Conservation (phyloP, 2,888 invertebrate species). For the Hydriomena furcata region DNA sequence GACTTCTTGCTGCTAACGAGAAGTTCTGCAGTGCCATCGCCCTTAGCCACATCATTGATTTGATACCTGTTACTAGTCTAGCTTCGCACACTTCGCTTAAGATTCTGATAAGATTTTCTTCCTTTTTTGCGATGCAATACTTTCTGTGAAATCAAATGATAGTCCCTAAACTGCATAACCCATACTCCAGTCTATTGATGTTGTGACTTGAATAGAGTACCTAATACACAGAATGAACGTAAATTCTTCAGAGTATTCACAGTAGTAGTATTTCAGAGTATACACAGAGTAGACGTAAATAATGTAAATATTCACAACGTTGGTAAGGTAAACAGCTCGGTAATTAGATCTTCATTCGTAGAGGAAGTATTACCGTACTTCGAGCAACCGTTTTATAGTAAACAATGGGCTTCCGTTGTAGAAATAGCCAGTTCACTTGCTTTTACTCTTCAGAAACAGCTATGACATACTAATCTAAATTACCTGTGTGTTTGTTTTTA, state of each 20-base stretch:
- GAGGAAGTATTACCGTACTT: slow-evolving; percentile 21
- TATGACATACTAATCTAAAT: slow-evolving; percentile 9
- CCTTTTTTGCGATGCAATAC: no score
- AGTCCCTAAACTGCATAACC: not conserved
- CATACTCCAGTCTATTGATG: not conserved
- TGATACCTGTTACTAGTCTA: no score
- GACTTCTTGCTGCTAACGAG: no score
- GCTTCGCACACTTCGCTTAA: no score
- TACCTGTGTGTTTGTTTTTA: no score
- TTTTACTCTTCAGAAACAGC: slow-evolving; percentile 8
- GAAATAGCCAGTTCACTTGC: slow-evolving; percentile 11
- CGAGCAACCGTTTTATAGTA: slow-evolving; percentile 20
- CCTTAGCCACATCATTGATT: no score
- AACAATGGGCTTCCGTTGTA: slow-evolving; percentile 24
- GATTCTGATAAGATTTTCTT: no score
- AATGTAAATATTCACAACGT: not conserved
- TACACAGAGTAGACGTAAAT: not conserved
- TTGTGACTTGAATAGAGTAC: not conserved
- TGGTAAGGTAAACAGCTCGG: slow-evolving; percentile 10
- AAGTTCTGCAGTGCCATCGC: no score
- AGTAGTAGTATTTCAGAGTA: not conserved
- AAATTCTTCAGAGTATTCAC: not conserved
- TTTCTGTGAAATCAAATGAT: no score
- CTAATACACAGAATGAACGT: not conserved
- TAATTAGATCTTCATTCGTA: slow-evolving; percentile 24